Evolutionary conservation across 2,888 invertebrate species (phyloP), one percentile per base, ranked within the genome.

Genomic region (Yponomeuta cagnagella): DNA sequence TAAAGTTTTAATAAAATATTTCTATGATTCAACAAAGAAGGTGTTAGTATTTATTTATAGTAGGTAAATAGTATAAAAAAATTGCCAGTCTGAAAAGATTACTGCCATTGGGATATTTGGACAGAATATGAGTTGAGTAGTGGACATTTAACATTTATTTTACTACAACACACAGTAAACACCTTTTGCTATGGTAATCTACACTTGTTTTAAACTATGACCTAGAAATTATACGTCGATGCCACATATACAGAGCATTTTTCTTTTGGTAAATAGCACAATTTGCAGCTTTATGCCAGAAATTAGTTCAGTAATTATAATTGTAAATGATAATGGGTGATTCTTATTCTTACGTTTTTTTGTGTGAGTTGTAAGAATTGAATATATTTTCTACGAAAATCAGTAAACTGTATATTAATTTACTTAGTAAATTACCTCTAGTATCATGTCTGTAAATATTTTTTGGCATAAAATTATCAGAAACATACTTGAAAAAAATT

Each of bases 81-180:
- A 58, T 58, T 6, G 15, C 12, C 12, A 58, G 52, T 58, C 15
- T 58, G 8, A 58, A 15, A 58, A 58, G 52, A 58, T 58, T 58
- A 43, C 52, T 58, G 52, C 3, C 52, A 58, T 58, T 58, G 15
- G 52, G 52, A 5, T 15, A 58, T 58, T 5, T 58, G 52, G 52
- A 58, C 52, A 58, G 52, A 58, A 15, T 58, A 58, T 15, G 52
- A 58, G 52, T 58, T 58, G 52, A 58, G 52, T 58, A 58, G 52
- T 58, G 52, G 52, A 58, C 52, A 58, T 58, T 58, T 15, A 58
- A 58, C 52, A 58, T 58, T 58, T 58, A 58, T 58, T 43, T 43
- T 5, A 58, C 52, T 58, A 58, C 12, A 58, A 58, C 52, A 58
- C 52, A 15, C 52, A 58, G 52, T 58, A 15, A 58, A 58, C 15